Evolutionary conservation across 35 echinoderm and acorn worm species (phyloP).

Genomic region (Hemicentrotus pulcherrimus): DNA sequence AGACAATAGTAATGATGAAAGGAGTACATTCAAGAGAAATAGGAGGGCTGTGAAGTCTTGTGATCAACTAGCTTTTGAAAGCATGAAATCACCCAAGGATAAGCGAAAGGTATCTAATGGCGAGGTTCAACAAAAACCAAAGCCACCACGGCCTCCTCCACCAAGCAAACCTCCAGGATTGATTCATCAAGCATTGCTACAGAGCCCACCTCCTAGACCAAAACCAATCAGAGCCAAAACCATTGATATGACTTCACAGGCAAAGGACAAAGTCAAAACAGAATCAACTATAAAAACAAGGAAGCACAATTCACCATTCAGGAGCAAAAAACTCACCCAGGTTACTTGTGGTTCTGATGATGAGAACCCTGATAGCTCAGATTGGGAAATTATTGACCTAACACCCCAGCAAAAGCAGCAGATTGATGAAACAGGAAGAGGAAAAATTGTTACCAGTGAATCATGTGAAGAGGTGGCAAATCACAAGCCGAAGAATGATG

Average conservation of each 20-base stretch:
- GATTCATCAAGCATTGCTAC: conserved; percentile 27
- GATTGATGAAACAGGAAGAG: not conserved
- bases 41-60: conserved; percentile 14
- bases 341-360: not conserved
- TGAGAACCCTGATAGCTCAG: not conserved
- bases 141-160: conserved; percentile 39
- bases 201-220: conserved; percentile 37
- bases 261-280: not conserved
- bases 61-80: not conserved
- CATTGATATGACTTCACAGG: not conserved
- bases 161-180: conserved; percentile 20
- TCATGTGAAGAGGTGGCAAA: not conserved
- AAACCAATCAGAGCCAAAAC: conserved; percentile 52
- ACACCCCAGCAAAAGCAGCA: not conserved
- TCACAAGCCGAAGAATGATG: not conserved
- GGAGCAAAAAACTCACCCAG: not conserved
- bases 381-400: conserved; percentile 41
- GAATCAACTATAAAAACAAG: not conserved
- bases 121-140: not conserved
- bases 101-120: not conserved
- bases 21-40: conserved; percentile 24
- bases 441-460: not conserved
- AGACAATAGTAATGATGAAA: not conserved
- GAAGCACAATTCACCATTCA: not conserved
- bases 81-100: not conserved